Evolutionary conservation across 30 jellyfish, hydroid and myxozoan species (phyloP).

Genomic region (Morbakka virulenta): DNA sequence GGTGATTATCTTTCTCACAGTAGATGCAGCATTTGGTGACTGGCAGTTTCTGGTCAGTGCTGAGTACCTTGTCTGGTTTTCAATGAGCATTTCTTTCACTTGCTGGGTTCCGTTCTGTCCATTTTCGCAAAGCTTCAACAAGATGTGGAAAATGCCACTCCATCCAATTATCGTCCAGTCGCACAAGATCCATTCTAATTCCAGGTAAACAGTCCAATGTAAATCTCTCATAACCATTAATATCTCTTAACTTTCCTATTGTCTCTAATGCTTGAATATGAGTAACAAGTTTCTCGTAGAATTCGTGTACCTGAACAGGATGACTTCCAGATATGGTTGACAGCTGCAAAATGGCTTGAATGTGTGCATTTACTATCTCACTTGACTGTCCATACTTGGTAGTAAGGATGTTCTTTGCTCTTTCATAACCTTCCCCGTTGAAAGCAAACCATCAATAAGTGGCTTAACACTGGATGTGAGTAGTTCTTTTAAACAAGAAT

Average conservation of each 20-base stretch:
- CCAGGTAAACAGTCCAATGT: slow-evolving; percentile 64
- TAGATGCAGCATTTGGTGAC: no score
- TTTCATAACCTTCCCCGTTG: slow-evolving; percentile 56
- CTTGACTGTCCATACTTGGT: no score
- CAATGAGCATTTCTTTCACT: no score
- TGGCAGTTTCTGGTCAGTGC: no score
- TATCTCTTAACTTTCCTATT: no score
- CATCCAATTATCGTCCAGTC: slow-evolving; percentile 36
- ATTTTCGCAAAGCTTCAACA: slow-evolving; percentile 27
- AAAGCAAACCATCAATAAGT: slow-evolving; percentile 49
- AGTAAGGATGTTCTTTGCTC: no score
- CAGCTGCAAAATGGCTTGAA: slow-evolving; percentile 51
- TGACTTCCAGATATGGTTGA: slow-evolving; percentile 35
- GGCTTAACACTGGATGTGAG: slow-evolving; percentile 38
- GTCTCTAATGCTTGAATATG: no score
- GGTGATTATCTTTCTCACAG: no score
- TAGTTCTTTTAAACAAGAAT: slow-evolving; percentile 50
- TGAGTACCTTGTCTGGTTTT: no score
- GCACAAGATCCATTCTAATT: slow-evolving; percentile 43
- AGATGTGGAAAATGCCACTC: slow-evolving; percentile 39
- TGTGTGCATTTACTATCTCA: slow-evolving; percentile 63
- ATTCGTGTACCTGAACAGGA: slow-evolving; percentile 14
- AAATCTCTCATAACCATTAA: slow-evolving; percentile 38
- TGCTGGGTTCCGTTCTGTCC: slow-evolving; percentile 71
- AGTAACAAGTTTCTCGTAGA: no score